Evolutionary conservation across 2,888 invertebrate genomes (phyloP).

Genomic region (Acronicta psi): DNA sequence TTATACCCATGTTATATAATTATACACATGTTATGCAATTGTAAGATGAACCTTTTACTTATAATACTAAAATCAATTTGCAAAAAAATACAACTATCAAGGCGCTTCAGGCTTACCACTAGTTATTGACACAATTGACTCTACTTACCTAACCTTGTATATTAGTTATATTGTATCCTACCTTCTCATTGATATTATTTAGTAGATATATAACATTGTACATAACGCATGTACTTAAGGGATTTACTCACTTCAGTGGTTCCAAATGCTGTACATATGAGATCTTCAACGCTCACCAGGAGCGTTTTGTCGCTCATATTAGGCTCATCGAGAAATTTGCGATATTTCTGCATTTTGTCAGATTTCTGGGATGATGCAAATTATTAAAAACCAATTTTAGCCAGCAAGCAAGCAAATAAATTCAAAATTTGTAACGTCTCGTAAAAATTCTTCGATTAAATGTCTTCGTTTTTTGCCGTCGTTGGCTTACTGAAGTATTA

Average conservation of each 20-base stretch:
- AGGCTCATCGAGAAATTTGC: slow-evolving; percentile 56
- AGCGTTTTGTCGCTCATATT: slow-evolving; percentile 73
- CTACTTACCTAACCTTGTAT: too few relatives aligned
- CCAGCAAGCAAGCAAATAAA: slow-evolving; percentile 5
- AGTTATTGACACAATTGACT: too few relatives aligned
- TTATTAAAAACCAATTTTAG: background rate
- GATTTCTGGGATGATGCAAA: background rate
- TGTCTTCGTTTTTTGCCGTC: background rate
- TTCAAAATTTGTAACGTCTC: background rate
- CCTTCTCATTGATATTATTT: too few relatives aligned
- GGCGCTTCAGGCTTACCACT: too few relatives aligned
- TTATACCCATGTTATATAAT: background rate
- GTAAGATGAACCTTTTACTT: too few relatives aligned
- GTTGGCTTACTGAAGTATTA: background rate
- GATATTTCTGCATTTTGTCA: background rate
- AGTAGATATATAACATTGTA: too few relatives aligned
- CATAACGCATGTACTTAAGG: too few relatives aligned
- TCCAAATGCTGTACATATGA: slow-evolving; percentile 74
- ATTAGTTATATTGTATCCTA: too few relatives aligned
- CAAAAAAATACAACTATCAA: too few relatives aligned
- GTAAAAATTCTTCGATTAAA: slow-evolving; percentile 3
- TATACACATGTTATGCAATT: too few relatives aligned
- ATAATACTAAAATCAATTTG: too few relatives aligned
- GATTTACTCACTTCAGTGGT: slow-evolving; percentile 54
- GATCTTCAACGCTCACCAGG: slow-evolving; percentile 75